Evolutionary conservation across 2,888 invertebrate species (phyloP), one percentile per base, ranked within the genome.

Genomic region (Ormia ochracea): DNA sequence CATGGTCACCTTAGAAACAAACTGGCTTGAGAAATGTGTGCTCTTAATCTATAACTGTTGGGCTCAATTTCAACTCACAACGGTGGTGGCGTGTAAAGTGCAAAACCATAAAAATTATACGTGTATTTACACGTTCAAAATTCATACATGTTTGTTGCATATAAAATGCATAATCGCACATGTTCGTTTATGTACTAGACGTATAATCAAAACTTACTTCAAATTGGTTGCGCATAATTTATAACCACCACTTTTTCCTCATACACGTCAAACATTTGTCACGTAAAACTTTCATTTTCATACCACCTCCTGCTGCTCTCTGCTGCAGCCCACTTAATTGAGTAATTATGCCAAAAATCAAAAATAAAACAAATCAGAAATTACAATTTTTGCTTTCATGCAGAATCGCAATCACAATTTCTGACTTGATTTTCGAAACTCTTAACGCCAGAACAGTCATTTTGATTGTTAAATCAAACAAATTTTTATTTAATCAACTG

Each of bases 281-380:
- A 80, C 66, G 80, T 72, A 76, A 33, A 63, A 54, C 80, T 80
- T 80, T 80, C 76, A 75, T 76, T 80, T 80, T 75, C 58, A 59
- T 61, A 68, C 26, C 52, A 56, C 19, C 59, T 61, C 65, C 56
- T 63, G 23, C 36, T 41, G 56, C 61, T 61, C 61, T 58, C 31
- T 61, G n/a, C 54, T 9, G 4, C 56, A 70, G 70, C 61, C 72
- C 80, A 80, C 63, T 61, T 63, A 80, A 72, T 76, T 72, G 66
- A 80, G 72, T 80, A 76, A 80, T 80, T 80, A 80, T 72, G 72
- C 61, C 72, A 80, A 65, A 69, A 48, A 66, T n/a, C 9, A 69
- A 65, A 58, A 77, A 58, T 17, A 26, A 61, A 31, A 38, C 38
- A 48, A 65, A 77, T 58, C 38, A 72, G 58, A 70, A 66, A 31